These are phyloP conservation scores for Popillia japonica DNA, from an alignment of 1,140 invertebrate genomes.

Conservation along the genomic window DNA sequence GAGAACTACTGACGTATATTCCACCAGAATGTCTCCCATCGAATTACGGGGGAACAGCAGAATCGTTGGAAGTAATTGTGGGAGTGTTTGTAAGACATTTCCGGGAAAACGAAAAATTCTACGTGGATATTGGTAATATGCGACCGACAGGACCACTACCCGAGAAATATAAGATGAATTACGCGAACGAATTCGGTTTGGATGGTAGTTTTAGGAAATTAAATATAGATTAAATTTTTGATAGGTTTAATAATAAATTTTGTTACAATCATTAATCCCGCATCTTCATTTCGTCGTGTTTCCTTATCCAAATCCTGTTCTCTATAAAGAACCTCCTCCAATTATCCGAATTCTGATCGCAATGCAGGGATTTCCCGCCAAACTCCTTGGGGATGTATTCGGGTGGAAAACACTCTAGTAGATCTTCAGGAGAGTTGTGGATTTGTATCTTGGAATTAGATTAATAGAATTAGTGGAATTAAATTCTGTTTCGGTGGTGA, in stretches of 20 bases:
- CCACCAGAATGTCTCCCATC: conserved; percentile 54
- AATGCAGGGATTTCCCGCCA: background rate
- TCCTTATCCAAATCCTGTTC: too few relatives aligned
- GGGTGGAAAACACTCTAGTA: too few relatives aligned
- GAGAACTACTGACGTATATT: conserved; percentile 50
- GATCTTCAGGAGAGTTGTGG: too few relatives aligned
- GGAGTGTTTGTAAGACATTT: background rate
- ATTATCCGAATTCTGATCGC: background rate
- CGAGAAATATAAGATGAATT: background rate
- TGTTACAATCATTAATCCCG: background rate
- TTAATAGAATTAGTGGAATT: too few relatives aligned
- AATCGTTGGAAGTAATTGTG: conserved; percentile 47
- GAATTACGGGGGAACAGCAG: conserved; percentile 55
- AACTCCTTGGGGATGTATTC: background rate
- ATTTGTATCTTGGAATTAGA: too few relatives aligned
- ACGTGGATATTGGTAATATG: background rate
- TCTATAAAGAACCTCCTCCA: background rate
- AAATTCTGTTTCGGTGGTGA: background rate
- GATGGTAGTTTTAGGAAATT: conserved; percentile 48
- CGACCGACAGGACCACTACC: background rate
- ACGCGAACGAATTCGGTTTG: background rate
- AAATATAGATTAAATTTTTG: background rate
- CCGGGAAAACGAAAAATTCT: background rate
- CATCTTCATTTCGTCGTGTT: too few relatives aligned
- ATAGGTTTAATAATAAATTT: background rate